Conservation (phyloP, 2,113 vertebrate genomes). For the Apodemus speciosus region DNA sequence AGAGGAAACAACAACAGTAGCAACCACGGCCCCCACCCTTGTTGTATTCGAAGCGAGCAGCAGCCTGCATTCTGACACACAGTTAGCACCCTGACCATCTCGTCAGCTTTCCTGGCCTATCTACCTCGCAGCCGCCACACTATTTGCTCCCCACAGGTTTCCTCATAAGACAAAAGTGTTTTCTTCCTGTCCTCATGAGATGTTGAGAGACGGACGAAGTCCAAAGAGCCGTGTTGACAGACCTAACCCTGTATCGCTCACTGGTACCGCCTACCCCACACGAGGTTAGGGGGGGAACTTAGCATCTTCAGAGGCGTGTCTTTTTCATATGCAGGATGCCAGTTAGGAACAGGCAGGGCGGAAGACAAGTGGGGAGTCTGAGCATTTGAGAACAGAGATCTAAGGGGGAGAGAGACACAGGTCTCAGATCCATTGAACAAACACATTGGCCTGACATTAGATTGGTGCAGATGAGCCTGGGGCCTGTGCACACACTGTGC, state of each 20-base stretch:
- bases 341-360: background rate
- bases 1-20: background rate
- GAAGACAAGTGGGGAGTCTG: background rate
- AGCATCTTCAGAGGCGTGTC: accelerated
- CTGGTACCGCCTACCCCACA: no score
- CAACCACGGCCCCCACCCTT: no score
- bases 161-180: background rate
- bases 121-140: background rate
- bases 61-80: background rate
- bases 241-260: background rate
- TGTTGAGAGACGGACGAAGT: background rate
- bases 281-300: background rate
- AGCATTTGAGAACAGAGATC: background rate
- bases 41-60: background rate
- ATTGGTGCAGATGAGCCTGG: background rate
- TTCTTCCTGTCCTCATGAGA: background rate
- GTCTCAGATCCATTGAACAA: background rate
- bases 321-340: background rate
- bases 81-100: background rate
- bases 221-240: background rate
- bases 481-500: background rate
- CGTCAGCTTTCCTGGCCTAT: no score
- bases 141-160: background rate
- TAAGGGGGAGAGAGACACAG: background rate
- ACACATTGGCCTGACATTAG: background rate